Percentiles rank a stretch among this genome's conserved stretches.
Evolutionary conservation across 2,888 invertebrate genomes (phyloP).

Genomic region (Priocnemis perturbator): DNA sequence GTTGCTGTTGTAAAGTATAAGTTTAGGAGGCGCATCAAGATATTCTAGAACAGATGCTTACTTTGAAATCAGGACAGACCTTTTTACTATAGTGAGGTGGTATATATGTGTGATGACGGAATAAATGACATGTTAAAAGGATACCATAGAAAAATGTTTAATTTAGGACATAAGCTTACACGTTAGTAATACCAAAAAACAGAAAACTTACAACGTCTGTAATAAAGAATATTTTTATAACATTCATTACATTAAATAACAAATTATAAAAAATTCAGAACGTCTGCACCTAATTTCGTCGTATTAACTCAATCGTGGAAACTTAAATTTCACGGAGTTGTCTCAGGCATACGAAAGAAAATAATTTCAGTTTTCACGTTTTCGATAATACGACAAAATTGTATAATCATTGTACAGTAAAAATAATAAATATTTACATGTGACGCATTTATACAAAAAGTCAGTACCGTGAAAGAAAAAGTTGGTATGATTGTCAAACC

Average conservation of each 20-base stretch:
- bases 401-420: slow-evolving; percentile 58
- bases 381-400: slow-evolving; percentile 55
- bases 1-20: no score
- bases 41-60: no score
- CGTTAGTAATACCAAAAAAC: slow-evolving; percentile 71
- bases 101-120: slow-evolving; percentile 1
- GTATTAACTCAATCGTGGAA: slow-evolving; percentile 42
- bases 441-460: slow-evolving; percentile 63
- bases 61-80: no score
- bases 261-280: slow-evolving; percentile 73
- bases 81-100: no score
- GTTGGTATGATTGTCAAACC: slow-evolving; percentile 66
- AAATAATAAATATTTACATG: slow-evolving; percentile 73
- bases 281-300: slow-evolving; percentile 54
- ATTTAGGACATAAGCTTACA: slow-evolving; percentile 71
- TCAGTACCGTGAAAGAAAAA: slow-evolving; percentile 67
- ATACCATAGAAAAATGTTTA: slow-evolving; percentile 72
- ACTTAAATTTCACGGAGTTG: not conserved
- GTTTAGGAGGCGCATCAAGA: no score
- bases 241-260: slow-evolving; percentile 74
- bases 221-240: slow-evolving; percentile 72
- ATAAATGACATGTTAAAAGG: slow-evolving; percentile 22
- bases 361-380: slow-evolving; percentile 15
- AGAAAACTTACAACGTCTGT: slow-evolving; percentile 70
- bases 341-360: not conserved